Evolutionary conservation across 1,140 invertebrate genomes (phyloP).

Genomic region (Penaeus japonicus): DNA sequence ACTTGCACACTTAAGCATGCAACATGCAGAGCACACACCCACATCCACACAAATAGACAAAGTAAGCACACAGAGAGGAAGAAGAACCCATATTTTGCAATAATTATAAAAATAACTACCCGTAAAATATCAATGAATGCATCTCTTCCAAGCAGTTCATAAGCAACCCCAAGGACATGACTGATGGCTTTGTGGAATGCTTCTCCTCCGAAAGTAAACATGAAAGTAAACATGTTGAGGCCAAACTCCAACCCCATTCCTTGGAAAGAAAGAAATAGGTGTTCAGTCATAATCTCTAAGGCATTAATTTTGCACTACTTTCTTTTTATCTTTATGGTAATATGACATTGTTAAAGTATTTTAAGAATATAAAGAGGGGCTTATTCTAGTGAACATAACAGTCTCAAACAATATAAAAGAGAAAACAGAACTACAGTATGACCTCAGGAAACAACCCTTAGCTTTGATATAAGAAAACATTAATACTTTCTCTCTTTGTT

Average conservation of each 20-base stretch:
- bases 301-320: background rate
- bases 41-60: background rate
- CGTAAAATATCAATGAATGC: conserved; percentile 78
- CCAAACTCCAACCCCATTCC: conserved; percentile 89
- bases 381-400: too few species aligned
- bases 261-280: conserved; percentile 63
- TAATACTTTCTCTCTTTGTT: too few species aligned
- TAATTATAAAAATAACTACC: conserved; percentile 49
- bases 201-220: conserved; percentile 75
- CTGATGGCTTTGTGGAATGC: conserved; percentile 74
- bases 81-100: background rate
- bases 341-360: too few species aligned
- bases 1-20: background rate
- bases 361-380: too few species aligned
- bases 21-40: background rate
- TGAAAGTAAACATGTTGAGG: conserved; percentile 77
- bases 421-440: too few species aligned
- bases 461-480: too few species aligned
- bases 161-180: conserved; percentile 77
- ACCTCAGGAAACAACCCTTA: too few species aligned
- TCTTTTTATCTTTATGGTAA: background rate
- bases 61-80: background rate
- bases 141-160: conserved; percentile 77
- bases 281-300: background rate
- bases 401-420: too few species aligned